phyloP scores from a whole-genome alignment of 2,797 vertebrate genomes.

The Kryptopterus vitreolus region DNA sequence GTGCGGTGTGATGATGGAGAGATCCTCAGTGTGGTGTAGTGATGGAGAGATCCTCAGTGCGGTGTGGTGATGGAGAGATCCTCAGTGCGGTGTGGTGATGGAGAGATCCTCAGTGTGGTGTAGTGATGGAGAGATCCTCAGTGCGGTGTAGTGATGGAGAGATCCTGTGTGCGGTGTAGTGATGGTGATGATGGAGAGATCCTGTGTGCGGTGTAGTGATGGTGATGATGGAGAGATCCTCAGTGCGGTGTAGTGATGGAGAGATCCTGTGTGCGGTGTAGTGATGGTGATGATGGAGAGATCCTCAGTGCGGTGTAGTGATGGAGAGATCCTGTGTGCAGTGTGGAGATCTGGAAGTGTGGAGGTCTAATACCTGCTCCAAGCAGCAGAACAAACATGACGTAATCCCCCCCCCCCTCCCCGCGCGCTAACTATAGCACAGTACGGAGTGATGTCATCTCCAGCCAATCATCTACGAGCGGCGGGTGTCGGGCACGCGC shows the following conservation, averaged over 20 bases:
- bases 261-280: no score
- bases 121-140: no score
- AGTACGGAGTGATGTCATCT: constrained; percentile 76
- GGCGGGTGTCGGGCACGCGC: constrained; percentile 47
- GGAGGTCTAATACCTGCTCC: constrained; percentile 56
- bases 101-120: no score
- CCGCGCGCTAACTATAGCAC: constrained; percentile 71
- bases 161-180: background rate
- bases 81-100: background rate
- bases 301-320: no score
- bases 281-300: no score
- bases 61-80: no score
- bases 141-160: no score
- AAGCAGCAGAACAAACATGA: constrained; percentile 67
- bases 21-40: no score
- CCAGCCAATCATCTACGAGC: constrained; percentile 70
- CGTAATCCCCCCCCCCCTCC: constrained; percentile 71
- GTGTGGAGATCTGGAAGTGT: constrained; percentile 44
- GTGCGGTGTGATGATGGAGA: background rate
- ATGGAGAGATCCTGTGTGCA: constrained; percentile 15
- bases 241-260: background rate
- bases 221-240: no score
- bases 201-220: no score
- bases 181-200: no score
- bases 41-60: no score